These are phyloP conservation scores for Eonycteris spelaea DNA, from an alignment of 2,113 vertebrate genomes.

Conservation along the genomic window DNA sequence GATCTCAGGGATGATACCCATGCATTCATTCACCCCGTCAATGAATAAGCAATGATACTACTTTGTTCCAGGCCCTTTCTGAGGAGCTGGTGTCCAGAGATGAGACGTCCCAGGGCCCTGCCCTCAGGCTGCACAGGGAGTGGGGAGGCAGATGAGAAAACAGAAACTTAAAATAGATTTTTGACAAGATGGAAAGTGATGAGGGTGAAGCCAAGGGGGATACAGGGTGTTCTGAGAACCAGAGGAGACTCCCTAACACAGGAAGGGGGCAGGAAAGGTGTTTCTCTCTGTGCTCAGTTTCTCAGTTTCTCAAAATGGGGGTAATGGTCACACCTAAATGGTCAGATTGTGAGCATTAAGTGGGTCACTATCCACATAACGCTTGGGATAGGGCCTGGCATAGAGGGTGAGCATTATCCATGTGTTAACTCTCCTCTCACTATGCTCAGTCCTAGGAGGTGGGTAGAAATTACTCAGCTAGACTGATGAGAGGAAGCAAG, in stretches of 20 bases:
- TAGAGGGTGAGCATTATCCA: rapidly evolving
- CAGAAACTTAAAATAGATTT: background rate
- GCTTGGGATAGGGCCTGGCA: background rate
- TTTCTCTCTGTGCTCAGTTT: background rate
- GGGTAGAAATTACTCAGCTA: background rate
- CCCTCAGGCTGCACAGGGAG: background rate
- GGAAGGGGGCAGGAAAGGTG: background rate
- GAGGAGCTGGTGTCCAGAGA: background rate
- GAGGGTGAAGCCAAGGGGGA: background rate
- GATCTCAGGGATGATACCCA: background rate
- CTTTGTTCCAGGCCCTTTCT: background rate
- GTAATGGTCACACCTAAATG: background rate
- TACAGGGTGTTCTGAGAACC: background rate
- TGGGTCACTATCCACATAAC: background rate
- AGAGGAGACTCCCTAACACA: background rate
- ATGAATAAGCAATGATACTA: background rate
- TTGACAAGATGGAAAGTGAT: background rate
- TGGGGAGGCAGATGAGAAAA: background rate
- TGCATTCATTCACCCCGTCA: background rate
- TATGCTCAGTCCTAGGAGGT: background rate
- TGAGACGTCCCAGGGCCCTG: background rate
- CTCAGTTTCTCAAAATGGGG: background rate
- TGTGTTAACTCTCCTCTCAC: background rate
- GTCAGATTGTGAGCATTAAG: background rate
- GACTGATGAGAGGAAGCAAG: background rate